Evolutionary conservation across 2,888 invertebrate genomes (phyloP).

Genomic region (Netelia virgata): DNA sequence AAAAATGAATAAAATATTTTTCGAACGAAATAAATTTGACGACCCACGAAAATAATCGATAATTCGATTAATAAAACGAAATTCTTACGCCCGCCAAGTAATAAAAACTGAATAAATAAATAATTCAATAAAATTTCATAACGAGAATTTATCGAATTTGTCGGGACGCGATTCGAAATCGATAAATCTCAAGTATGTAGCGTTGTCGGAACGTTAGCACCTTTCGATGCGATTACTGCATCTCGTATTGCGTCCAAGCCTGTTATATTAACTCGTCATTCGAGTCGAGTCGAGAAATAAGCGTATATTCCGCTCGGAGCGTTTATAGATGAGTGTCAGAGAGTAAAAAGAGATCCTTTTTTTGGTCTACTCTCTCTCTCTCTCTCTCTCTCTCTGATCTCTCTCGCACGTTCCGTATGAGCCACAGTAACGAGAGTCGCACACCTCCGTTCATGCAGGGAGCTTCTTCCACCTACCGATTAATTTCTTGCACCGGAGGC

Average conservation of each 20-base stretch:
- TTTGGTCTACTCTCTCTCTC: background rate
- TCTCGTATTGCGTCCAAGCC: background rate
- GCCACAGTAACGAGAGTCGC: conserved; percentile 27
- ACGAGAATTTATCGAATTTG: background rate
- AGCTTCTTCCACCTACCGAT: conserved; percentile 61
- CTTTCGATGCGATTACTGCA: conserved; percentile 6
- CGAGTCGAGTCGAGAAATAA: conserved; percentile 9
- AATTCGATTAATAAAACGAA: background rate
- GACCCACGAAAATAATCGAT: background rate
- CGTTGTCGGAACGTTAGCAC: conserved; percentile 42
- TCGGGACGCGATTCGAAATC: background rate
- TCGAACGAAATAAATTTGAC: too few relatives aligned
- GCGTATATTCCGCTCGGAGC: conserved; percentile 25
- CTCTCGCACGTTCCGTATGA: conserved; percentile 8
- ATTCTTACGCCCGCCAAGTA: too few relatives aligned
- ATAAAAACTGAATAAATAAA: background rate
- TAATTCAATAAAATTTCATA: conserved; percentile 1
- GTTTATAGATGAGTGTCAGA: conserved; percentile 47
- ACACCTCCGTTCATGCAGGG: conserved; percentile 14
- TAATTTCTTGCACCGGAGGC: conserved; percentile 62
- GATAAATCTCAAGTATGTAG: conserved; percentile 42
- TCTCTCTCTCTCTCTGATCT: background rate
- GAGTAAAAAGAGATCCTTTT: conserved; percentile 22
- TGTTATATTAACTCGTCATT: conserved; percentile 66
- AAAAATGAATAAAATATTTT: too few relatives aligned